Evolutionary conservation across 2,888 invertebrate species (phyloP).

Genomic region (Papilio protenor): DNA sequence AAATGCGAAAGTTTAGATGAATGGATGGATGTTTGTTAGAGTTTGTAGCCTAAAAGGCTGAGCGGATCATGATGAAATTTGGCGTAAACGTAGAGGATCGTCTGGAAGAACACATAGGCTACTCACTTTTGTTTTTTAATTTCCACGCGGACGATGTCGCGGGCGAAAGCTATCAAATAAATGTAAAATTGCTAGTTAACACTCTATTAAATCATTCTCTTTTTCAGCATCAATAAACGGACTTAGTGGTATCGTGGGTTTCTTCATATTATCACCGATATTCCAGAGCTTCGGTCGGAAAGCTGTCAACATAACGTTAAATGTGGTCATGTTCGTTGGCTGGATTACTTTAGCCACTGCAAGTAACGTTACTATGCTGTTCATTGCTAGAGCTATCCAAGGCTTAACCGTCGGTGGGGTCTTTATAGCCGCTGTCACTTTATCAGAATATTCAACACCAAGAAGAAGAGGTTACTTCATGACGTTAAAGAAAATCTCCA

Average conservation of each 20-base stretch:
- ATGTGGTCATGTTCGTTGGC: slow-evolving; percentile 47
- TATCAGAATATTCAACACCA: slow-evolving; percentile 56
- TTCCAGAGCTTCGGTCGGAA: slow-evolving; percentile 57
- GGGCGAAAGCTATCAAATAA: too few species aligned
- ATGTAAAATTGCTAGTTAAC: too few species aligned
- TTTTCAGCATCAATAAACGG: slow-evolving; percentile 55
- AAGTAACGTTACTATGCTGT: slow-evolving; percentile 48
- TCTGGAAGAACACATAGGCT: too few species aligned
- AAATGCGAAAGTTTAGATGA: too few species aligned
- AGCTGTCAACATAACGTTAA: slow-evolving; percentile 47
- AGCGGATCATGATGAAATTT: too few species aligned
- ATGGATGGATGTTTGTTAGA: too few species aligned
- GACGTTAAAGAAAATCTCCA: slow-evolving; percentile 50
- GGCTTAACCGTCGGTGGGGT: slow-evolving; percentile 53
- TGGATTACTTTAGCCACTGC: slow-evolving; percentile 55
- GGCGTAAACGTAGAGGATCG: too few species aligned
- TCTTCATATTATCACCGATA: slow-evolving; percentile 52
- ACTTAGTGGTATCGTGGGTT: slow-evolving; percentile 53
- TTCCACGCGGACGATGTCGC: too few species aligned
- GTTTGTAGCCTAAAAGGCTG: too few species aligned
- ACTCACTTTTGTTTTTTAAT: too few species aligned
- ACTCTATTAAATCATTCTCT: background rate
- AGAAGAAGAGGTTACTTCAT: slow-evolving; percentile 57
- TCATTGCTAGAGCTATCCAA: slow-evolving; percentile 54
- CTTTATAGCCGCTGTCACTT: slow-evolving; percentile 51